Base-by-base conservation (phyloP, 1,140 invertebrate genomes). In the Drosophila sturtevanti region DNA sequence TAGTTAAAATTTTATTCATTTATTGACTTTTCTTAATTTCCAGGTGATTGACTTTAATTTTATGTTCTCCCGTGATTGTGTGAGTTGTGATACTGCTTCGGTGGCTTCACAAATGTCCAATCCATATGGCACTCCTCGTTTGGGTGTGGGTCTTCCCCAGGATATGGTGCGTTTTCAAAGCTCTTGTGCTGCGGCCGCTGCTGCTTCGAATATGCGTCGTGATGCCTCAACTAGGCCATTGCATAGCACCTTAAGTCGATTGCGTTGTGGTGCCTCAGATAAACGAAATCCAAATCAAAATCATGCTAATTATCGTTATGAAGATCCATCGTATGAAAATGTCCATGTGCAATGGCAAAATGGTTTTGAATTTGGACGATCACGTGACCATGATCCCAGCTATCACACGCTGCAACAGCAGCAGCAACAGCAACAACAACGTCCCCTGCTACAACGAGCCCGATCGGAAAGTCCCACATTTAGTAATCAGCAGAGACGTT, bases 11-110 rank as follows among this genome's bases (percentile, higher is more conserved):
- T n/a, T n/a, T n/a, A n/a, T n/a, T n/a, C n/a, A 1, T 11, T 55
- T 14, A 24, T 2, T 54, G 6, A 61, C 18, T 24, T n/a, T 62
- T 34, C 6, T 31, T 4, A 16, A 16, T 11, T 9, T 9, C n/a
- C 41, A 89, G 85, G 76, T 94, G n/a, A 93, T 94, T 37, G 93
- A 94, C 90, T 93, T 94, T 18, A 92, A 92, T 59, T 92, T 93
- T 35, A 92, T 92, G 91, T 92, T 92, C 52, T 91, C 90, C 1
- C 86, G 91, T 0, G 91, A 92, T 38, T 92, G 91, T 66, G 90
- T 89, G 1, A 85, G 84, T 52, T 92, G 91, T 44, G 91, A 91
- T 51, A 75, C 87, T 0, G 72, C 81, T 1, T 71, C 90, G 31
- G 81, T 86, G 41, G 81, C 81, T 6, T 79, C 86, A 0, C 80